Conservation (phyloP, 2,797 vertebrate genomes). For the Cynodonichthys magdalenae region DNA sequence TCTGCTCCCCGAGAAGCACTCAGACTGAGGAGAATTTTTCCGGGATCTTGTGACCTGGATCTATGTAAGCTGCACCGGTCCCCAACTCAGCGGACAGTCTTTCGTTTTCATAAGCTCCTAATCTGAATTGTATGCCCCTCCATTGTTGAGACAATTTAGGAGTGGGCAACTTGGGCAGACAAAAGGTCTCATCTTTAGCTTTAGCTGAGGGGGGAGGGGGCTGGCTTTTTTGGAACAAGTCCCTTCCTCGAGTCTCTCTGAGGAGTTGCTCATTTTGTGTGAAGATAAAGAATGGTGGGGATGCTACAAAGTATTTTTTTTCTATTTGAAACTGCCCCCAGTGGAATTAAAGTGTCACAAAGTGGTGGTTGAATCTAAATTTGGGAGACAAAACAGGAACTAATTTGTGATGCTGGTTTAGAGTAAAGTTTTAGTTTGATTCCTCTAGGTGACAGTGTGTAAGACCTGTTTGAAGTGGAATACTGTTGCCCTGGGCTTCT, state of each 20-base stretch:
- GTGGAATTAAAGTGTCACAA: conserved; percentile 32
- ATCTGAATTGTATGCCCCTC: conserved; percentile 66
- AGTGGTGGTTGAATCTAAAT: conserved; percentile 18
- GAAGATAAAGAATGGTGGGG: conserved; percentile 37
- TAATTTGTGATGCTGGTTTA: conserved; percentile 44
- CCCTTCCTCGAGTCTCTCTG: conserved; percentile 29
- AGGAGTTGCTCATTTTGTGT: conserved; percentile 52
- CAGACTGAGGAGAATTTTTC: conserved; percentile 50
- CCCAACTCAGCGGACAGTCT: conserved; percentile 40
- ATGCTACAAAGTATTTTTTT: conserved; percentile 27
- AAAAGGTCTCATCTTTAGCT: conserved; percentile 44
- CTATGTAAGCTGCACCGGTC: conserved; percentile 22
- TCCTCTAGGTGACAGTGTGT: conserved; percentile 46
- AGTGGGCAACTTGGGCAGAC: conserved; percentile 37
- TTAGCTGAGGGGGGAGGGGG: neutral
- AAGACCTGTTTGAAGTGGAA: conserved; percentile 72
- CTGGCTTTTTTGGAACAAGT: conserved; percentile 21
- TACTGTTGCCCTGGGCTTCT: conserved; percentile 69
- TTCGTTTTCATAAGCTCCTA: conserved; percentile 65
- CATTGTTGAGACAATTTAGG: conserved; percentile 62
- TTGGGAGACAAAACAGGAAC: conserved; percentile 11
- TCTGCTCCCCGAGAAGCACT: conserved; percentile 48
- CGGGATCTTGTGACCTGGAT: conserved; percentile 51
- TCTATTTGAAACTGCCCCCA: conserved; percentile 35
- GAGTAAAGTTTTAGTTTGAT: conserved; percentile 47